Evolutionary conservation across 2,888 invertebrate genomes (phyloP), one percentile per base, ranked within the genome.

Genomic region (Oligia latruncula): DNA sequence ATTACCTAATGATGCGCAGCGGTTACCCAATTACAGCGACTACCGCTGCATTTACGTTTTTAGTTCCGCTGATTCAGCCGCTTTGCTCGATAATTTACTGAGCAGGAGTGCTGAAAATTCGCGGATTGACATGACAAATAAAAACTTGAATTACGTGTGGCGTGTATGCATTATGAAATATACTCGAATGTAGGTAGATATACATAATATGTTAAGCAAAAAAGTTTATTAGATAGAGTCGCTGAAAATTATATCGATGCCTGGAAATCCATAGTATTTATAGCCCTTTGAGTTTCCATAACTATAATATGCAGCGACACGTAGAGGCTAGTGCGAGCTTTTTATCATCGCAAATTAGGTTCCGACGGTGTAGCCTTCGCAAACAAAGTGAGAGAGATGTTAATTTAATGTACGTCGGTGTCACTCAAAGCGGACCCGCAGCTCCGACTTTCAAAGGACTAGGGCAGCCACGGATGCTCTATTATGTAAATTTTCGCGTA

Each of bases 401-500:
- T 96, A 96, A 96, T 96, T 96, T 95, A 95, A 96, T 96, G 95
- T 95, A 92, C 93, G 94, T 91, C 92, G 93, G 94, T 94, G 96
- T 95, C 96, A 95, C 93, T 95, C 92, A 95, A 94, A 93, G 93
- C 95, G 93, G 92, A 92, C 93, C 92, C 93, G 87, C 89, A 93
- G 93, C 92, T 90, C 94, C 92, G 92, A 94, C 94, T 95, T 95
- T 96, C 96, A 96, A 96, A 96, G 96, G 96, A 95, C 95, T 91
- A 93, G 93, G 94, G 93, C 92, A 92, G 95, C 95, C 96, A 96
- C 96, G 95, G 96, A 95, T 95, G 96, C 95, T 96, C 96, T 96
- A 96, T 96, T 96, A 96, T 96, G 96, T 95, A 96, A 96, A 96
- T 96, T 96, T 95, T 92, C 93, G 92, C 93, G 95, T 96, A 96